phyloP scores from a whole-genome alignment of 2,113 vertebrate genomes.

The Indicator maculatus region DNA sequence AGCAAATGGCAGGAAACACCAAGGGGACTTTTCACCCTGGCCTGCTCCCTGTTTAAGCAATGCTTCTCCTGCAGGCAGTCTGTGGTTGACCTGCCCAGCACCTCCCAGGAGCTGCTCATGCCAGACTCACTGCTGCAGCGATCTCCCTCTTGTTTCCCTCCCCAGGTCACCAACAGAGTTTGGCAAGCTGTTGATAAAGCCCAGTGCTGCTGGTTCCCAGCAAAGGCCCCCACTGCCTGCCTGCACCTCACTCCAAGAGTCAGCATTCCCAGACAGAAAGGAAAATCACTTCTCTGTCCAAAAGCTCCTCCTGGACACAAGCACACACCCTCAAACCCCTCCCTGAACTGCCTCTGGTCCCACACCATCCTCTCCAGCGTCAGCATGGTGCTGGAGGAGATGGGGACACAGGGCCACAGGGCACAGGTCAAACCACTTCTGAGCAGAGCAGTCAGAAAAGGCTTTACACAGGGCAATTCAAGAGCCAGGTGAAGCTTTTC shows the following conservation, averaged over 20 bases:
- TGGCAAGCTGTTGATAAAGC: background rate
- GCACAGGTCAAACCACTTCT: background rate
- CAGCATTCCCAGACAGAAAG: background rate
- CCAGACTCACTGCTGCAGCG: background rate
- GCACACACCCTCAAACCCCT: no score
- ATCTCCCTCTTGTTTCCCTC: background rate
- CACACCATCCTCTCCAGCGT: background rate
- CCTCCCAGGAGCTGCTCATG: background rate
- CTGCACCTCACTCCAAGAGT: background rate
- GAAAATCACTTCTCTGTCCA: background rate
- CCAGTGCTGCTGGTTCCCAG: background rate
- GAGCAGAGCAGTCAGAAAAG: background rate
- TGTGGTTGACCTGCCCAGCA: background rate
- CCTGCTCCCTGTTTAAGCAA: background rate
- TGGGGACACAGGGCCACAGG: background rate
- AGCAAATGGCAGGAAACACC: background rate
- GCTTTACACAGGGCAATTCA: background rate
- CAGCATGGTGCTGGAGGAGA: background rate
- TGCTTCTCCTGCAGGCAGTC: accelerated
- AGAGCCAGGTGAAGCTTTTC: background rate
- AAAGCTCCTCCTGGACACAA: background rate
- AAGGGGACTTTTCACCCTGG: background rate
- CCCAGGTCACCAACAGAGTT: background rate
- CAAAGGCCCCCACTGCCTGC: background rate
- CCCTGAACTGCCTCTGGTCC: accelerated